Evolutionary conservation across 2,797 vertebrate species (phyloP), one percentile per base, ranked within the genome.

Genomic region (Anas bahamensis): DNA sequence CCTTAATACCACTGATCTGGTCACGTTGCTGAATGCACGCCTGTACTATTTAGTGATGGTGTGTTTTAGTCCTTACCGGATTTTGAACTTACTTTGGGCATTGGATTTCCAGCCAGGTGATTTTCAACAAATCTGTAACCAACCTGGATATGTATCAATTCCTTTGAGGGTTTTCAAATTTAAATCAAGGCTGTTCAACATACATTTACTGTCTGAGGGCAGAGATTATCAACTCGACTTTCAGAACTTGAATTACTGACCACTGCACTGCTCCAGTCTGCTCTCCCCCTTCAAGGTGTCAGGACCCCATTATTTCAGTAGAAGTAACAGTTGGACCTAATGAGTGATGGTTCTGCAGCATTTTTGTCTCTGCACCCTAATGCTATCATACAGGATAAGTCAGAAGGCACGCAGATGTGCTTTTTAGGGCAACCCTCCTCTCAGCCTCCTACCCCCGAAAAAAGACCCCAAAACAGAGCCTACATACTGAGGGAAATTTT

Each of bases 351-450:
- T 57, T 81, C 35, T 46, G n/a, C 33, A 68, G 21, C 17, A 2
- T 64, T 77, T 6, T 29, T 70, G 13, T 39, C 48, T 76, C 48
- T 85, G 13, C 71, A 4, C 61, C 83, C 23, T 75, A n/a, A 28
- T 56, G 15, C 24, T 39, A 0, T 52, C 19, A 3, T 57, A 8
- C 7, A 4, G 0, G 18, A 1, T 6, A 68, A 52, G 29, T 56
- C 15, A 7, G 6, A 53, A 77, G 52, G 17, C 79, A 6, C 55
- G 29, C 28, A 16, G 26, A 17, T 79, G 18, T 83, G 10, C 23
- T 69, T 77, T 76, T 50, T 22, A 76, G 48, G 76, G 26, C 33
- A 73, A 2, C 12, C 29, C 3, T 64, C 6, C 5, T 29, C 17
- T 75, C 33, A 82, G 28, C 24, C 16, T 65, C 19, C 9, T 9